Evolutionary conservation across 2,113 vertebrate genomes (phyloP).

Genomic region (Centropristis striata): DNA sequence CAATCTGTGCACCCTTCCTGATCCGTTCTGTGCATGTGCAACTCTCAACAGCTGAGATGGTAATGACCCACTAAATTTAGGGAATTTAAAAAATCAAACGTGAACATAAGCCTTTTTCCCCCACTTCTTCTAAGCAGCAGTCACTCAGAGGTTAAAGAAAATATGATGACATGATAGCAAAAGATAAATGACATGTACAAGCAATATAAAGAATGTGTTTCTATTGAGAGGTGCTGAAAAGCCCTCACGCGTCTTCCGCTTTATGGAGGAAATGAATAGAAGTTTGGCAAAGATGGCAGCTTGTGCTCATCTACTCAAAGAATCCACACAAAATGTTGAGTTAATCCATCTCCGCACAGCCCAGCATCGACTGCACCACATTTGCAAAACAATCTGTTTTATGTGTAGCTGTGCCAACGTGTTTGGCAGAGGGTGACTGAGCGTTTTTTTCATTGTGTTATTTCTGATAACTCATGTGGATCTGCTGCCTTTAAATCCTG

Average conservation of each 20-base stretch:
- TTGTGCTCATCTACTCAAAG: constrained; percentile 22
- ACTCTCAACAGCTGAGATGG: too few species aligned
- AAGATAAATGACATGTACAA: neutral
- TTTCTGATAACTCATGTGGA: constrained; percentile 59
- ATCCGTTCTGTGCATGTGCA: too few species aligned
- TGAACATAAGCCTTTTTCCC: neutral
- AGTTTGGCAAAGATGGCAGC: constrained; percentile 46
- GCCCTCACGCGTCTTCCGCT: neutral
- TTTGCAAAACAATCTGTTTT: constrained; percentile 69
- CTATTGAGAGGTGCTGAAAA: neutral
- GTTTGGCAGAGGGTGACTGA: constrained; percentile 49
- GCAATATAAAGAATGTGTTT: neutral
- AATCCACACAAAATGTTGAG: constrained; percentile 44
- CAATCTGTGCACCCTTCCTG: too few species aligned
- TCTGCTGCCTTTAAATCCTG: constrained; percentile 51
- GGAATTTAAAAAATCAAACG: neutral
- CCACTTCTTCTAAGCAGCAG: neutral
- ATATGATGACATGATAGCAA: neutral
- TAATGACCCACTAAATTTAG: neutral
- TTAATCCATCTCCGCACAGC: constrained; percentile 42
- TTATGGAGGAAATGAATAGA: neutral
- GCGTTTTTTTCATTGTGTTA: constrained; percentile 50
- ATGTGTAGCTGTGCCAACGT: constrained; percentile 43
- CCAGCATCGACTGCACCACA: constrained; percentile 28
- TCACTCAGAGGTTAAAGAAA: neutral